Conservation (phyloP, 2,888 invertebrate genomes). For the Lacanobia wlatinum region DNA sequence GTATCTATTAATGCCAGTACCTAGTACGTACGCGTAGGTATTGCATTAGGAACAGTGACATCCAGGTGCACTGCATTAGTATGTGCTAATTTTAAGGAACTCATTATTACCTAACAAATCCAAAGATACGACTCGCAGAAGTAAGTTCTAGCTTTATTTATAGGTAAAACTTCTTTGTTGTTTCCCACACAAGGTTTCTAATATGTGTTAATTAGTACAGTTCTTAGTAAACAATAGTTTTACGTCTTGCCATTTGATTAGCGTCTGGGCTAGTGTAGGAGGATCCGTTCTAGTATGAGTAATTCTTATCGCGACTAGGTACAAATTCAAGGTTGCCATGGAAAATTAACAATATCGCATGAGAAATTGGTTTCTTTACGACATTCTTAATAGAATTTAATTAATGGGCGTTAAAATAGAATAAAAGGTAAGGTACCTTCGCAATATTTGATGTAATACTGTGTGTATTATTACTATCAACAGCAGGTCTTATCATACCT, state of each 20-base stretch:
- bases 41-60: slow-evolving; percentile 52
- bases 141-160: neutral
- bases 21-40: slow-evolving; percentile 41
- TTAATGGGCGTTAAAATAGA: slow-evolving; percentile 17
- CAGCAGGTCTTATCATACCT: neutral
- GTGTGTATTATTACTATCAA: neutral
- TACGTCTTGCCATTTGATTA: slow-evolving; percentile 67
- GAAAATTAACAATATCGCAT: slow-evolving; percentile 75
- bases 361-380: slow-evolving; percentile 42
- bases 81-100: slow-evolving; percentile 48
- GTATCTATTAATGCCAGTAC: slow-evolving; percentile 37
- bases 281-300: slow-evolving; percentile 74
- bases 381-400: slow-evolving; percentile 19
- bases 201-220: slow-evolving; percentile 33
- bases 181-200: slow-evolving; percentile 23
- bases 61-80: slow-evolving; percentile 50
- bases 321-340: slow-evolving; percentile 77
- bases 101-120: slow-evolving; percentile 14
- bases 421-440: neutral
- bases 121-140: slow-evolving; percentile 27
- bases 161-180: neutral
- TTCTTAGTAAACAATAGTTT: slow-evolving; percentile 62
- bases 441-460: neutral
- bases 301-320: slow-evolving; percentile 77
- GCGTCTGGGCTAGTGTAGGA: slow-evolving; percentile 72